Evolutionary conservation across 1,140 invertebrate species (phyloP), one percentile per base, ranked within the genome.

Genomic region (Nilaparvata lugens): DNA sequence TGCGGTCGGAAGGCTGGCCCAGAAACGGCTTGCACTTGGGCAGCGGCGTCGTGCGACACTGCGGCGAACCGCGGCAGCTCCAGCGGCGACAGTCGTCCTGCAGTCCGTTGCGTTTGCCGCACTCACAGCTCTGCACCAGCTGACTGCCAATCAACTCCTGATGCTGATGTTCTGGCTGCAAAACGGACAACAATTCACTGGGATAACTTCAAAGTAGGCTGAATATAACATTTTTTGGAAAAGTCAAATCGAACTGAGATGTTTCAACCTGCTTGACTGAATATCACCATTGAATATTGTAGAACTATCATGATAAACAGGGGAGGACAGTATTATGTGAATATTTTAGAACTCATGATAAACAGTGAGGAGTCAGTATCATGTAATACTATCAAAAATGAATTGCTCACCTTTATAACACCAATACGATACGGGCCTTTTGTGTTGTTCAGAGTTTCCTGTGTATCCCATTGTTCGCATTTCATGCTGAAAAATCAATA

Each of bases 81-180:
- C 76, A 80, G 21, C 86, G 75, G 19, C 81, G 79, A 64, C 86
- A 89, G 58, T 85, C 81, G 67, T 88, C 85, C 70, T 89, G 86
- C 4, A 89, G 71, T 0, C 86, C 86, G 71, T 89, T 88, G n/a
- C 84, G 78, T 65, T 82, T 85, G 52, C 85, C 82, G 66, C 86
- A 89, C 60, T 87, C 81, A 65, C 86, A 89, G 79, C 81, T 42
- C 1, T 7, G 13, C 2, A 53, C 55, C 52, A 60, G 6, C 38
- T 55, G 59, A 25, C 59, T 42, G 11, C 25, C 52, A 7, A 60
- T 60, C 18, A 60, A 25, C 25, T 59, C 48, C 25, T 59, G 35
- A 25, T 59, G 35, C 3, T 59, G 43, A 18, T 52, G 24, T 31
- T 19, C 56, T 13, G 56, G 28, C 54, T 56, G 24, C 11, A 19